These are phyloP conservation scores for Benthosema pterotum DNA, from an alignment of 2,797 vertebrate genomes.

Conservation along the genomic window DNA sequence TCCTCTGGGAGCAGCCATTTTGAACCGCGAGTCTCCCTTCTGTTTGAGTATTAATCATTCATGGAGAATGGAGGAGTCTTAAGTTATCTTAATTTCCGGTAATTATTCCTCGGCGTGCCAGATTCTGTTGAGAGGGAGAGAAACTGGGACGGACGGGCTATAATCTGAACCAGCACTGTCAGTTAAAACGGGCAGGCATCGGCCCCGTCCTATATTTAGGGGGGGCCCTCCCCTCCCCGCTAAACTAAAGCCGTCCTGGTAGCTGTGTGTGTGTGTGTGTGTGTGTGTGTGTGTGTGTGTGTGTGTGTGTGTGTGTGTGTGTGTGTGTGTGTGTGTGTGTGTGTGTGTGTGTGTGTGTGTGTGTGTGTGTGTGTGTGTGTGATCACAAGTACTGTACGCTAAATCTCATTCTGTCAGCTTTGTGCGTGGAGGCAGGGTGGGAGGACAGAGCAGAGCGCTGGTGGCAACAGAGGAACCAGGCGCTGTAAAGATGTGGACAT, in stretches of 20 bases:
- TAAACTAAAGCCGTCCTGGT: too few relatives aligned
- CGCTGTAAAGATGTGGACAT: constrained; percentile 7
- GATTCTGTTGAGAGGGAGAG: constrained; percentile 35
- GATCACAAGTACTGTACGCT: too few relatives aligned
- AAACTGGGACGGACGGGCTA: constrained; percentile 41
- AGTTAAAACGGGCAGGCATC: constrained; percentile 29
- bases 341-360: too few relatives aligned
- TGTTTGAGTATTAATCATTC: constrained; percentile 36
- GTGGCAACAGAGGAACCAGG: constrained; percentile 3
- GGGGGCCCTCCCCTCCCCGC: too few relatives aligned
- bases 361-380: too few relatives aligned
- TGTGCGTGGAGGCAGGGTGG: too few relatives aligned
- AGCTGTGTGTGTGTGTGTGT: too few relatives aligned
- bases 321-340: too few relatives aligned
- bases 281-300: too few relatives aligned
- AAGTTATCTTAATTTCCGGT: constrained; percentile 53
- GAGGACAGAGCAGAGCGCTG: constrained; percentile 11
- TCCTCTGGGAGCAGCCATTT: constrained; percentile 22
- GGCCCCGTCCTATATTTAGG: constrained; percentile 54
- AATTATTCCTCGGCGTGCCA: constrained; percentile 54
- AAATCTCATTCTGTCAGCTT: too few relatives aligned
- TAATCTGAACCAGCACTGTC: constrained; percentile 53
- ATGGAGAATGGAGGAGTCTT: constrained; percentile 44
- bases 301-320: too few relatives aligned
- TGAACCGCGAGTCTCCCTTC: constrained; percentile 28